These are phyloP conservation scores for Neogale vison DNA, from an alignment of 2,113 vertebrate genomes.

Conservation along the genomic window DNA sequence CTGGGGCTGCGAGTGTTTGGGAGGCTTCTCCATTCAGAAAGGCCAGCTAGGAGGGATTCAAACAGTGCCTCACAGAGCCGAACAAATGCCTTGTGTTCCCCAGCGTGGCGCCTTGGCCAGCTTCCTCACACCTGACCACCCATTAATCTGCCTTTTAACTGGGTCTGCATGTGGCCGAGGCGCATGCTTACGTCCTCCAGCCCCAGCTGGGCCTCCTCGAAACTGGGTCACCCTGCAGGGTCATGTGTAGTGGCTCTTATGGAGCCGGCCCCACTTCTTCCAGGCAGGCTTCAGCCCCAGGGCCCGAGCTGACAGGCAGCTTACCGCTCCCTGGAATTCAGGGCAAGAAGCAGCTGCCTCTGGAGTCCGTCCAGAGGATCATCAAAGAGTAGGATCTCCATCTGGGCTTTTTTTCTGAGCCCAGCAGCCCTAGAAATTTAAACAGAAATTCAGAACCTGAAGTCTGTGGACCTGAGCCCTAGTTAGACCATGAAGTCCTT, in stretches of 20 bases:
- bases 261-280: constrained; percentile 38
- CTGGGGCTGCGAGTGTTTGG: constrained; percentile 59
- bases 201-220: constrained; percentile 70
- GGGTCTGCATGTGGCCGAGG: constrained; percentile 69
- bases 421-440: neutral
- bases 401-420: neutral
- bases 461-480: neutral
- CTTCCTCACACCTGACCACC: constrained; percentile 82
- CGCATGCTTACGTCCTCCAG: constrained; percentile 74
- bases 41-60: constrained; percentile 74
- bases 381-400: neutral
- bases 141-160: constrained; percentile 85
- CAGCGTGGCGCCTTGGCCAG: constrained; percentile 76
- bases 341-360: constrained; percentile 46
- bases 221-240: constrained; percentile 77
- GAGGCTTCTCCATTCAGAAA: constrained; percentile 71
- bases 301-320: constrained; percentile 63
- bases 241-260: constrained; percentile 66
- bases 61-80: constrained; percentile 77
- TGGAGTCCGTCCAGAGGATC: neutral
- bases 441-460: constrained; percentile 19
- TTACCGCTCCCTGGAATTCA: constrained; percentile 74
- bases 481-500: neutral
- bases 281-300: constrained; percentile 67
- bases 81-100: constrained; percentile 80